Conservation (phyloP, 2,113 vertebrate species). For the Amblyornis subalaris region DNA sequence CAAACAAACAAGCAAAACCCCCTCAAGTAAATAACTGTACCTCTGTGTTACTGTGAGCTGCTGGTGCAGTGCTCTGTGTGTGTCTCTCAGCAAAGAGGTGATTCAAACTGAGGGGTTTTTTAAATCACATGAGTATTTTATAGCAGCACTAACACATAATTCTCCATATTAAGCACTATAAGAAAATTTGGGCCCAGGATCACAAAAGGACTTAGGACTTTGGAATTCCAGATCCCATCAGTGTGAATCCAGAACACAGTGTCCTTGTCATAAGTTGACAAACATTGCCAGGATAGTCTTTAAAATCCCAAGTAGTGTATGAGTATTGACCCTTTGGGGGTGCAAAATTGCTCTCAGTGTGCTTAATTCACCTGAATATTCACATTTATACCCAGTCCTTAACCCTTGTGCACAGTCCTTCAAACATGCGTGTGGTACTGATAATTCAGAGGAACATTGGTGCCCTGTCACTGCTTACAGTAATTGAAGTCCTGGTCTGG, state of each 20-base stretch:
- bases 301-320: neutral
- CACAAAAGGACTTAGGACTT: neutral
- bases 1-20: neutral
- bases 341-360: neutral
- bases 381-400: neutral
- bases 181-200: neutral
- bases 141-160: neutral
- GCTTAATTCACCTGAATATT: neutral
- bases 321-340: neutral
- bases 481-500: neutral
- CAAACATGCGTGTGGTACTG: neutral
- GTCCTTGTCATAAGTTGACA: neutral
- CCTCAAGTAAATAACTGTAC: neutral
- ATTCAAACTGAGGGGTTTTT: neutral
- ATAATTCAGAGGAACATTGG: neutral
- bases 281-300: neutral
- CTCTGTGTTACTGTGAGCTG: neutral
- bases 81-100: neutral
- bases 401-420: neutral
- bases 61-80: neutral
- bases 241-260: fast-evolving
- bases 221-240: neutral
- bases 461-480: neutral
- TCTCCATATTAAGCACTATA: neutral
- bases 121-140: neutral